Base-by-base conservation (phyloP, 2,797 vertebrate species). In the Xenops minutus region DNA sequence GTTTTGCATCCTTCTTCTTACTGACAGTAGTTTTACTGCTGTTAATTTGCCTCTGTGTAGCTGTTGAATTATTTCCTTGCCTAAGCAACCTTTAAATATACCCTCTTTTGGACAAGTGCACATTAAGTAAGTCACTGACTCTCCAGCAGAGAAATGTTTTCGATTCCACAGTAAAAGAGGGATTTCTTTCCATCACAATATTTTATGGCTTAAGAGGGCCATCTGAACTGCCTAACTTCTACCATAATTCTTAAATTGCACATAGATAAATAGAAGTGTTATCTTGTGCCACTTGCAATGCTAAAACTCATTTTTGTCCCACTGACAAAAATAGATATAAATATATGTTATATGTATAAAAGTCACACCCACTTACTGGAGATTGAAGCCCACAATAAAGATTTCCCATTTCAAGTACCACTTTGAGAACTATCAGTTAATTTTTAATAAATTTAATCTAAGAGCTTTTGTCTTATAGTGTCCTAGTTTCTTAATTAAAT, bases 401-500 rank as follows among this genome's bases (percentile, higher is more conserved):
- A 81, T 80, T 86, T 84, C 7, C 23, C 19, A 17, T 67, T 93
- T 88, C 59, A 58, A 84, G 78, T 12, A 74, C 20, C 37, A 80
- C n/a, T 91, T 89, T 34, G 27, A 87, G 56, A 94, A 59, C 46
- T 85, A 74, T 51, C 27, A 41, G 61, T 80, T 91, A 77, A 67
- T 82, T 92, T 92, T 91, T 48, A 87, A 85, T 63, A 87, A 76
- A 69, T 68, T 67, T 82, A 73, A 78, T 78, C 54, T 16, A 74
- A 85, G n/a, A 63, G 8, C n/a, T 84, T 87, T 62, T 85, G 54
- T 82, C 18, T 77, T 85, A 17, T 44, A 55, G 21, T 82, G 59
- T 74, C 78, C 72, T 61, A 64, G 34, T 91, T 97, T 93, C 87
- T 85, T 91, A 85, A 94, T 85, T 83, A 87, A 92, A 83, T 68